phyloP scores from a whole-genome alignment of 2,113 vertebrate genomes.

The Willisornis vidua region DNA sequence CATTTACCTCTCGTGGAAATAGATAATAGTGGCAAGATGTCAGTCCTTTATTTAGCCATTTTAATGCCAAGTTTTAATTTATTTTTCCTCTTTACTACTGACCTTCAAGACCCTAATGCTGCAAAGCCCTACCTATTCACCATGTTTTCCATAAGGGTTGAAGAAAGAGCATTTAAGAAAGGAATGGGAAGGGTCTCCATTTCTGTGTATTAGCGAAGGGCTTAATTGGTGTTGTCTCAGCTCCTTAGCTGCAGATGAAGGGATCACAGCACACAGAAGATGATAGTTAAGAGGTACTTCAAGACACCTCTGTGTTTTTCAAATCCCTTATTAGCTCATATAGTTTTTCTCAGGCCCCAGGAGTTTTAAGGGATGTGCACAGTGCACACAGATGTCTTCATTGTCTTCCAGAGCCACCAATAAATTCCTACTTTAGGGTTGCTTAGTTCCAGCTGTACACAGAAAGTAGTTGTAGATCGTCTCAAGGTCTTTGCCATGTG shows the following conservation, averaged over 20 bases:
- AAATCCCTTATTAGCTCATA: background rate
- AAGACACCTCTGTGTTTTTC: background rate
- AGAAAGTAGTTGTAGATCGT: background rate
- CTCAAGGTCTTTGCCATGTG: background rate
- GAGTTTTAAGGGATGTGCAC: background rate
- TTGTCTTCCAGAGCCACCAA: background rate
- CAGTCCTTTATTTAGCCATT: constrained; percentile 1
- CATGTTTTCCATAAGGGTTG: background rate
- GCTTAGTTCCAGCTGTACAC: background rate
- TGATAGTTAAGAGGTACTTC: background rate
- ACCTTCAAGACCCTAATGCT: constrained; percentile 11
- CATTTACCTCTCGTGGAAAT: constrained; percentile 47
- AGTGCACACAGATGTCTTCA: background rate
- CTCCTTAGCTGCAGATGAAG: background rate
- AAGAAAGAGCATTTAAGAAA: background rate
- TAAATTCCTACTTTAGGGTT: background rate
- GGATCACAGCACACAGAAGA: background rate
- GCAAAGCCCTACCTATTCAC: background rate
- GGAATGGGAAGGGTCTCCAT: background rate
- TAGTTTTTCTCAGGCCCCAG: background rate
- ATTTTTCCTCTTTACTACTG: background rate
- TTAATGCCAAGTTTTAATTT: background rate
- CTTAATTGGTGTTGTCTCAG: background rate
- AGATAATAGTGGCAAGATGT: constrained; percentile 32
- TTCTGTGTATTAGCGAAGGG: background rate